Evolutionary conservation across 2,888 invertebrate genomes (phyloP), one percentile per base, ranked within the genome.

Genomic region (Zelleria hepariella): DNA sequence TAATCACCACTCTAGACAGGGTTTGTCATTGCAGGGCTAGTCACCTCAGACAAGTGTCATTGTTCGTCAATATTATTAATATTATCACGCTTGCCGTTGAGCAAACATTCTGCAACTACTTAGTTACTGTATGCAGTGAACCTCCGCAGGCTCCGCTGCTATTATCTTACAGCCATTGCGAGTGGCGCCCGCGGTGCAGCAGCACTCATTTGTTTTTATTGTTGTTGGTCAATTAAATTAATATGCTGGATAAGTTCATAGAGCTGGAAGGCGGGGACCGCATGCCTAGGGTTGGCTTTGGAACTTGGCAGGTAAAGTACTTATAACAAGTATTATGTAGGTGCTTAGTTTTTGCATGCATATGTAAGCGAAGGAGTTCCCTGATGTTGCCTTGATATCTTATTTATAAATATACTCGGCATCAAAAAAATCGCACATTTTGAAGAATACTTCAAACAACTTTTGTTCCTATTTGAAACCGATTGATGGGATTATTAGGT

Each of bases 281-380:
- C 61, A 92, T 95, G 91, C 94, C 95, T 5, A 84, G 91, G 58
- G 80, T 95, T 57, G 95, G 95, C 58, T 92, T 93, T 70, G 95
- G 95, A 60, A 95, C 95, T 60, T 95, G 95, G 95, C 92, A 93
- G 89, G 95, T 94, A 48, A 68, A 64, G 69, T 69, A 4, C 63
- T 26, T 60, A 58, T 59, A 60, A 57, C 62, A 58, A 27, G 66
- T 62, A 59, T 59, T 59, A 53, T 63, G 58, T 60, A 32, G 5
- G 4, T 24, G 10, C 15, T 4, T 24, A 24, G 3, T 53, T 53
- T 2, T 49, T 32, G 32, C 10, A 10, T 32, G 10, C 32, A 32
- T 7, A 32, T 7, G 10, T 32, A 32, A 7, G 5, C 32, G 6
- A 32, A 7, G 5, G 10, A 32, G 32, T 32, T 32, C 10, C 32